These are phyloP conservation scores for Falcunculus frontatus DNA, from an alignment of 2,113 vertebrate genomes.

Conservation along the genomic window DNA sequence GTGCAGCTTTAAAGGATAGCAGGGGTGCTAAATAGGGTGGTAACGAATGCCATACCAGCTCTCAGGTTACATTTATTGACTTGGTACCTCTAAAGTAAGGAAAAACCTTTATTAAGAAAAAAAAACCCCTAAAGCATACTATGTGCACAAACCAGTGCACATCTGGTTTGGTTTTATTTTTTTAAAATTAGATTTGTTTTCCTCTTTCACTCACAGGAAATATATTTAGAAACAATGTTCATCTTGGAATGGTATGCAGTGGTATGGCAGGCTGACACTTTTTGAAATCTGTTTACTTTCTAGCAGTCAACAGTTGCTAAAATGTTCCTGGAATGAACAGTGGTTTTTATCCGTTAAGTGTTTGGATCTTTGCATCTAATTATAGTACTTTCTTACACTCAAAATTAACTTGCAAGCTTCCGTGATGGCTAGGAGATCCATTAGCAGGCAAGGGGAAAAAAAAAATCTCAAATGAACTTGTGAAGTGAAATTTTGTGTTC, in stretches of 20 bases:
- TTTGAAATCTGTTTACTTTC: slow-evolving; percentile 48
- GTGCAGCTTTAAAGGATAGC: background rate
- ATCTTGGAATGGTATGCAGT: slow-evolving; percentile 38
- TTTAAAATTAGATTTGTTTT: slow-evolving; percentile 57
- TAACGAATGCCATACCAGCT: background rate
- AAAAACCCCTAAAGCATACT: background rate
- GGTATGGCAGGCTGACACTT: slow-evolving; percentile 56
- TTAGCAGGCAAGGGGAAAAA: rapidly evolving
- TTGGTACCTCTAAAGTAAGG: background rate
- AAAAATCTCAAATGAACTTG: background rate
- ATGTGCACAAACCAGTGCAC: no score
- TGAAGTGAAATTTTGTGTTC: background rate
- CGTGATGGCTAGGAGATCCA: background rate
- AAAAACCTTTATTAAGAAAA: background rate
- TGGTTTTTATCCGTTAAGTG: background rate
- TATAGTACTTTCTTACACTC: background rate
- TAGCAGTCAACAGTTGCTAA: slow-evolving; percentile 44
- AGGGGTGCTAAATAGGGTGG: background rate
- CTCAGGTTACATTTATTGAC: background rate
- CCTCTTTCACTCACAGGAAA: slow-evolving; percentile 31
- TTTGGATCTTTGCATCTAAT: background rate
- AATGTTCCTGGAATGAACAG: slow-evolving; percentile 32
- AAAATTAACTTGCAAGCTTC: background rate
- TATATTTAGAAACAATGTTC: slow-evolving; percentile 52
- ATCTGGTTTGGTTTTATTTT: slow-evolving; percentile 39